phyloP scores from a whole-genome alignment of 2,888 invertebrate genomes.

The Carterocephalus palaemon region DNA sequence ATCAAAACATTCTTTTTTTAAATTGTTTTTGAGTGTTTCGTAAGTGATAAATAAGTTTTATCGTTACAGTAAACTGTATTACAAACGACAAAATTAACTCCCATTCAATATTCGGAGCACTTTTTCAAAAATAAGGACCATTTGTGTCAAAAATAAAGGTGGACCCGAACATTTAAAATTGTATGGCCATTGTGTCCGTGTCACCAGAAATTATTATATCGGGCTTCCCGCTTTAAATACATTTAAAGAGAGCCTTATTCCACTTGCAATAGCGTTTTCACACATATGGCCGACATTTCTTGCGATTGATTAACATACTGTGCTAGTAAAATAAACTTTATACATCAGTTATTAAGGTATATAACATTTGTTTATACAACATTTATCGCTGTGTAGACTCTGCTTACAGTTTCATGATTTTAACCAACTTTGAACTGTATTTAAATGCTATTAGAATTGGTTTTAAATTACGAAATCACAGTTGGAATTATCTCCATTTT shows the following conservation, averaged over 20 bases:
- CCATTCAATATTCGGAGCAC: conserved; percentile 46
- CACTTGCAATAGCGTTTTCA: background rate
- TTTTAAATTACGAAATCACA: conserved; percentile 11
- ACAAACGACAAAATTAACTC: conserved; percentile 41
- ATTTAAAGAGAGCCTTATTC: conserved; percentile 3
- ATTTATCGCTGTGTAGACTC: background rate
- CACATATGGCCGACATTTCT: background rate
- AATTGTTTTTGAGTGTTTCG: too few species aligned
- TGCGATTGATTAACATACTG: background rate
- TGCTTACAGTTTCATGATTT: background rate
- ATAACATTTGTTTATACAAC: too few species aligned
- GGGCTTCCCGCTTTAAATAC: background rate
- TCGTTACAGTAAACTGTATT: conserved; percentile 8
- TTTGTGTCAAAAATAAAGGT: conserved; percentile 42
- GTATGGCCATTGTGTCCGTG: conserved; percentile 48
- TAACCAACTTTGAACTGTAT: conserved; percentile 2
- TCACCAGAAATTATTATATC: conserved; percentile 27
- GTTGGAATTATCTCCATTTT: conserved; percentile 37
- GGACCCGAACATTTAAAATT: conserved; percentile 47
- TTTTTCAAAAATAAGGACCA: conserved; percentile 37
- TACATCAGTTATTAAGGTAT: background rate
- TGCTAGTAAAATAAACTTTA: conserved; percentile 1
- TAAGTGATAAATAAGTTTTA: too few species aligned
- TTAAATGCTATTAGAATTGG: background rate
- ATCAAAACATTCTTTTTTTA: too few species aligned